Percentiles rank a stretch among this genome's conserved stretches.
Conservation (phyloP, 1,140 invertebrate genomes). For the Sogatella furcifera region DNA sequence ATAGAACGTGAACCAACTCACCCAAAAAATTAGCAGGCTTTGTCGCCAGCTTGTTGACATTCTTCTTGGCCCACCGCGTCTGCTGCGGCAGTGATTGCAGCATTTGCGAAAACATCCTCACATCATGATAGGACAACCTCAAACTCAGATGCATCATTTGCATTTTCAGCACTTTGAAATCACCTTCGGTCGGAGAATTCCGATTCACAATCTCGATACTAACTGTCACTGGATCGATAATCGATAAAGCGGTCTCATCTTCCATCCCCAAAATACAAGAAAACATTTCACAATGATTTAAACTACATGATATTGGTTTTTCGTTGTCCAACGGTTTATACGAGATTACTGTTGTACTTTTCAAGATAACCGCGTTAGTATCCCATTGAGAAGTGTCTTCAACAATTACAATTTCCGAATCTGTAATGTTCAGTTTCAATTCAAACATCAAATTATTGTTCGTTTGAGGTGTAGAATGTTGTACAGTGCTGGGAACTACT, state of each 20-base stretch:
- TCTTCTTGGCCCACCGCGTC: slow-evolving; percentile 43
- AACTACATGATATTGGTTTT: slow-evolving; percentile 71
- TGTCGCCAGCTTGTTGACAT: slow-evolving; percentile 7
- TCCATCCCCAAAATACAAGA: slow-evolving; percentile 85
- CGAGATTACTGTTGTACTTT: slow-evolving; percentile 76
- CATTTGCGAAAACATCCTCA: slow-evolving; percentile 84
- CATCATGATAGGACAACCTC: slow-evolving; percentile 86
- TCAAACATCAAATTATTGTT: slow-evolving; percentile 49
- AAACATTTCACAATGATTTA: slow-evolving; percentile 87
- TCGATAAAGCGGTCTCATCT: slow-evolving; percentile 90
- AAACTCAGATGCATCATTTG: slow-evolving; percentile 66
- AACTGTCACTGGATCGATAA: slow-evolving; percentile 84
- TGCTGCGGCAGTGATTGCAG: slow-evolving; percentile 76
- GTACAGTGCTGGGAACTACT: not conserved
- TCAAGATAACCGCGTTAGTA: slow-evolving; percentile 89
- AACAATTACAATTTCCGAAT: slow-evolving; percentile 89
- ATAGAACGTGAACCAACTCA: slow-evolving; percentile 16
- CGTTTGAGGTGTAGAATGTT: not conserved
- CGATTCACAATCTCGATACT: slow-evolving; percentile 51
- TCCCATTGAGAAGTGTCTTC: slow-evolving; percentile 81
- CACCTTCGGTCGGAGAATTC: slow-evolving; percentile 23
- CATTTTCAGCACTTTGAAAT: slow-evolving; percentile 27
- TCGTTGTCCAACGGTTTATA: slow-evolving; percentile 60
- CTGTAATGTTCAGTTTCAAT: slow-evolving; percentile 86
- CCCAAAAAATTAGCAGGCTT: slow-evolving; percentile 32